Conservation (phyloP, 2,797 vertebrate genomes). For the Nannoperca obscura region DNA sequence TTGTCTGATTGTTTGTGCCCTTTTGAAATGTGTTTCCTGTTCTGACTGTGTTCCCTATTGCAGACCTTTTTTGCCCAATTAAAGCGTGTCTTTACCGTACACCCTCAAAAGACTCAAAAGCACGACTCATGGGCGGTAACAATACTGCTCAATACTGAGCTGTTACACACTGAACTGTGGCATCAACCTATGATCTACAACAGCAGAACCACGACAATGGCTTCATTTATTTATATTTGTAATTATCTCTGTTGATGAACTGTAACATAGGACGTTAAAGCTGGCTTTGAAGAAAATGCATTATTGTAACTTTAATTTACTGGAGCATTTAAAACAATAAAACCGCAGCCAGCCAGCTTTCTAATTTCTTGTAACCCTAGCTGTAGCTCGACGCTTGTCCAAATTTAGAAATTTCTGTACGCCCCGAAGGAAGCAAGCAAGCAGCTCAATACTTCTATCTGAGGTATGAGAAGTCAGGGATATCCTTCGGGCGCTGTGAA, state of each 20-base stretch:
- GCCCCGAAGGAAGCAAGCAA: constrained; percentile 11
- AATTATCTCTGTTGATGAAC: not conserved
- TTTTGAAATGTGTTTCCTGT: constrained; percentile 1
- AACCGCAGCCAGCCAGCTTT: constrained; percentile 14
- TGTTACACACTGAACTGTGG: not conserved
- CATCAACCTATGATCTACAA: not conserved
- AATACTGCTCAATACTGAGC: not conserved
- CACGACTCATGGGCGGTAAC: too few relatives aligned
- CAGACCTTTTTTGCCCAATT: not conserved
- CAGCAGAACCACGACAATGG: too few relatives aligned
- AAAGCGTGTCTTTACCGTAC: not conserved
- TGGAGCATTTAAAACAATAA: constrained; percentile 14
- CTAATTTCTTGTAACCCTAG: constrained; percentile 6
- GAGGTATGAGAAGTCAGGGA: constrained; percentile 21
- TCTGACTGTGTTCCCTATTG: not conserved
- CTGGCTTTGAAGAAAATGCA: not conserved
- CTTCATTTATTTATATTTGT: not conserved
- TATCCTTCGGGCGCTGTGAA: constrained; percentile 20
- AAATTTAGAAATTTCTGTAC: constrained; percentile 21
- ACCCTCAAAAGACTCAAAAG: too few relatives aligned
- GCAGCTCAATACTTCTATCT: constrained; percentile 32
- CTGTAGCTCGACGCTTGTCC: not conserved
- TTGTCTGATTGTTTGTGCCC: not conserved
- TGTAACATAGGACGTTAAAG: not conserved
- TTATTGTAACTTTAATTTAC: not conserved